Conservation (phyloP, 2,888 invertebrate genomes). For the Epirrhoe tristata region DNA sequence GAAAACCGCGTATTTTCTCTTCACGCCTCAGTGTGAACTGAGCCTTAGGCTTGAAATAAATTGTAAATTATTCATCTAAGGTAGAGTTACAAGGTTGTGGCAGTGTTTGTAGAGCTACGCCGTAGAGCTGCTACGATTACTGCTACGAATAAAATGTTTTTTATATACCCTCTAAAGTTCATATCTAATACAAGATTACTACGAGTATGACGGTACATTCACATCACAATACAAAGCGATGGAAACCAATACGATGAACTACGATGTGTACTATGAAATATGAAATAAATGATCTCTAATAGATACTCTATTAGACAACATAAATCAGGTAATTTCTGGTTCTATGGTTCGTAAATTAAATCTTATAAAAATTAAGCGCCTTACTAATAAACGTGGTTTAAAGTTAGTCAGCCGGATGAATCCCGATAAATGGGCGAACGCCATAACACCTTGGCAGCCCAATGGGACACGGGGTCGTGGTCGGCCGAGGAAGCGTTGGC, state of each 20-base stretch:
- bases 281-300: not conserved
- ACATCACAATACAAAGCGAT: constrained; percentile 57
- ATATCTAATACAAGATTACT: constrained; percentile 79
- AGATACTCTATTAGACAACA: no score
- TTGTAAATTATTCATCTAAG: constrained; percentile 14
- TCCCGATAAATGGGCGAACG: no score
- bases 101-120: constrained; percentile 19
- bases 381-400: no score
- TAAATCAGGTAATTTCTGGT: no score
- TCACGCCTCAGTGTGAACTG: not conserved
- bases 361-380: no score
- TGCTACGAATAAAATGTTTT: constrained; percentile 1
- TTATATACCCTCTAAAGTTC: constrained; percentile 72
- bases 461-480: no score
- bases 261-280: not conserved
- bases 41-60: not conserved
- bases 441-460: no score
- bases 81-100: constrained; percentile 7
- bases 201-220: constrained; percentile 65
- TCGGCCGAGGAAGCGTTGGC: no score
- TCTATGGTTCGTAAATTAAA: no score
- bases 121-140: constrained; percentile 3
- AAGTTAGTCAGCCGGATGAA: no score
- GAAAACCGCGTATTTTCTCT: no score
- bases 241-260: constrained; percentile 44